A percentile compares a stretch with the other conserved stretches of the same genome.
phyloP scores from a whole-genome alignment of 1,140 invertebrate genomes.

The Piezodorus guildinii region DNA sequence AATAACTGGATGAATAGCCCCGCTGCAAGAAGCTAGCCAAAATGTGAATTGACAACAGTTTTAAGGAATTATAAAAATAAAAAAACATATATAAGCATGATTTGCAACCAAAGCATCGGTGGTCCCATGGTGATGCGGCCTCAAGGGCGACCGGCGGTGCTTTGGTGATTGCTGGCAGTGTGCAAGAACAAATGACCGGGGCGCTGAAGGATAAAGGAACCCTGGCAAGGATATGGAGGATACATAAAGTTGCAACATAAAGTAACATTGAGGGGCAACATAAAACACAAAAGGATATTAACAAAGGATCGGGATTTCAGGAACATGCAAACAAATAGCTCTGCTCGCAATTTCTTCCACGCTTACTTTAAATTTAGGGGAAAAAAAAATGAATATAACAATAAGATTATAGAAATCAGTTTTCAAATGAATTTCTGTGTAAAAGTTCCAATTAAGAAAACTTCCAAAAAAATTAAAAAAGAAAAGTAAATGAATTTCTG shows the following conservation, averaged over 20 bases:
- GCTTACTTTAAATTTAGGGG: too few species aligned
- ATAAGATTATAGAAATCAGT: too few species aligned
- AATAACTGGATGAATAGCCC: conserved; percentile 1
- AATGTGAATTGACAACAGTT: conserved; percentile 1
- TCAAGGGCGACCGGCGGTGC: background rate
- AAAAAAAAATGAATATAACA: too few species aligned
- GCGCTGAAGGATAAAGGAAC: background rate
- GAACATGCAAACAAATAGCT: background rate
- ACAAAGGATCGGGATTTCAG: background rate
- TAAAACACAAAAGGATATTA: conserved; percentile 4
- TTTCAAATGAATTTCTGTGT: too few species aligned
- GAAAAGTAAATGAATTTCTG: too few species aligned
- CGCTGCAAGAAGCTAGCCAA: conserved; percentile 8
- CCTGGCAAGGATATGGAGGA: background rate
- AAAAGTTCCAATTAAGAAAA: too few species aligned
- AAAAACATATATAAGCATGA: conserved; percentile 2
- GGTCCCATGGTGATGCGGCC: conserved; percentile 9
- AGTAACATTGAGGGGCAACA: conserved; percentile 9
- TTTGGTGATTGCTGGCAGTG: conserved; percentile 13
- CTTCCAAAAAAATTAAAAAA: too few species aligned
- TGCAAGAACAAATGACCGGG: conserved; percentile 13
- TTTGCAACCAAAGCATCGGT: conserved; percentile 15
- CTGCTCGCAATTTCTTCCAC: background rate
- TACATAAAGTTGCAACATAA: conserved; percentile 1
- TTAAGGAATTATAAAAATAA: background rate